phyloP scores from a whole-genome alignment of 2,888 invertebrate genomes.

The Aphidius colemani region DNA sequence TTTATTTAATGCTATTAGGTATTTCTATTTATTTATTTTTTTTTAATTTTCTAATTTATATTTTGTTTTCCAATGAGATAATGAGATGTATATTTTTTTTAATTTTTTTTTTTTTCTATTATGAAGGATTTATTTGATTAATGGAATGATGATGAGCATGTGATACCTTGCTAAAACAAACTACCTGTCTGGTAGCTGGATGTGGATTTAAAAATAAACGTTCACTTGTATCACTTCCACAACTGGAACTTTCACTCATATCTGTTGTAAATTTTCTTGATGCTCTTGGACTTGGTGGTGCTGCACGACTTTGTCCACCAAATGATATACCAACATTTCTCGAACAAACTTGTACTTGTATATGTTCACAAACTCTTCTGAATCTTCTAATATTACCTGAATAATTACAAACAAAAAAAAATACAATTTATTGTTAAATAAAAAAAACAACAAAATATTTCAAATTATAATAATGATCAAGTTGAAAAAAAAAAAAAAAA shows the following conservation, averaged over 20 bases:
- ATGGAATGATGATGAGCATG: constrained; percentile 40
- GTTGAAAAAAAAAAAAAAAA: constrained; percentile 19
- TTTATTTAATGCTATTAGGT: no score
- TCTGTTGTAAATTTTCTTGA: constrained; percentile 70
- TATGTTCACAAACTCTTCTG: constrained; percentile 93
- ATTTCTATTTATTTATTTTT: no score
- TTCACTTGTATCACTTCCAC: constrained; percentile 73
- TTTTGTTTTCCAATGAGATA: no score
- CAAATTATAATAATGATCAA: not conserved
- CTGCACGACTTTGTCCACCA: constrained; percentile 55
- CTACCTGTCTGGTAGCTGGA: constrained; percentile 63
- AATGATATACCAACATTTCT: constrained; percentile 53
- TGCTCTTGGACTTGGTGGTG: constrained; percentile 70
- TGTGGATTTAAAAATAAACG: constrained; percentile 63
- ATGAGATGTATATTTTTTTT: no score
- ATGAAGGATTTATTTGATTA: constrained; percentile 31
- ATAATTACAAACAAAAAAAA: constrained; percentile 15
- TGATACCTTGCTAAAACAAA: constrained; percentile 58
- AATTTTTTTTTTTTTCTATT: no score
- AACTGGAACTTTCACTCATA: constrained; percentile 72
- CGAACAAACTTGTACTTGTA: constrained; percentile 80
- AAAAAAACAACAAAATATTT: not conserved
- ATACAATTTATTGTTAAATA: not conserved
- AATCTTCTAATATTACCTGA: constrained; percentile 93
- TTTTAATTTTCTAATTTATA: no score